Evolutionary conservation across 2,888 invertebrate genomes (phyloP).

Genomic region (Nomada lathburiana): DNA sequence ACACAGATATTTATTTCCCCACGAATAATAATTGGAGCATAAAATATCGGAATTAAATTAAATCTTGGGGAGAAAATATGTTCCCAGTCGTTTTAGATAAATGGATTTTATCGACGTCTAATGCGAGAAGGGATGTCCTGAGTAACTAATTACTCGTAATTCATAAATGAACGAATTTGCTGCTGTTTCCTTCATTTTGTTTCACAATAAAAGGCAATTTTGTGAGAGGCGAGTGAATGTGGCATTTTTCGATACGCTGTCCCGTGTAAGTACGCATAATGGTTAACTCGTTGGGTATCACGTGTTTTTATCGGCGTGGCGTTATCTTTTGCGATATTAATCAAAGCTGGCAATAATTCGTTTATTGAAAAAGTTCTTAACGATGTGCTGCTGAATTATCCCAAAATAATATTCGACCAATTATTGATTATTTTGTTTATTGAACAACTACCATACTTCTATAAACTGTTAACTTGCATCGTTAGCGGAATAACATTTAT

Average conservation of each 20-base stretch:
- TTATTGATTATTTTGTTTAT: neutral
- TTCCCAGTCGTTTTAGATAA: too few species aligned
- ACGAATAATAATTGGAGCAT: too few species aligned
- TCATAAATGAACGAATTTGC: neutral
- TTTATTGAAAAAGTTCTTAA: constrained; percentile 33
- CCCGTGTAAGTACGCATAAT: neutral
- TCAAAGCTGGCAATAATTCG: constrained; percentile 41
- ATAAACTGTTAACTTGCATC: too few species aligned
- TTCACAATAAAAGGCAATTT: neutral
- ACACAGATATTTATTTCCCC: too few species aligned
- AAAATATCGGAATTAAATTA: too few species aligned
- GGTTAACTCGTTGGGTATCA: constrained; percentile 1
- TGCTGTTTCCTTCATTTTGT: neutral
- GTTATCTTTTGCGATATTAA: constrained; percentile 47
- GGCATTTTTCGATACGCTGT: constrained; percentile 4
- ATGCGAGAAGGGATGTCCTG: neutral
- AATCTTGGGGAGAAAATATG: too few species aligned
- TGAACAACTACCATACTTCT: neutral
- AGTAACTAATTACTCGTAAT: neutral
- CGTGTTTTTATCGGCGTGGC: constrained; percentile 35
- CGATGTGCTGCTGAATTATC: neutral
- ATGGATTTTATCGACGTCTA: neutral
- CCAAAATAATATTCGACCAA: neutral
- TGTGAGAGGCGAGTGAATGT: constrained; percentile 10
- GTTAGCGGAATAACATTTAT: neutral